Base-by-base conservation (phyloP, 2,113 vertebrate species). In the Sprattus sprattus region DNA sequence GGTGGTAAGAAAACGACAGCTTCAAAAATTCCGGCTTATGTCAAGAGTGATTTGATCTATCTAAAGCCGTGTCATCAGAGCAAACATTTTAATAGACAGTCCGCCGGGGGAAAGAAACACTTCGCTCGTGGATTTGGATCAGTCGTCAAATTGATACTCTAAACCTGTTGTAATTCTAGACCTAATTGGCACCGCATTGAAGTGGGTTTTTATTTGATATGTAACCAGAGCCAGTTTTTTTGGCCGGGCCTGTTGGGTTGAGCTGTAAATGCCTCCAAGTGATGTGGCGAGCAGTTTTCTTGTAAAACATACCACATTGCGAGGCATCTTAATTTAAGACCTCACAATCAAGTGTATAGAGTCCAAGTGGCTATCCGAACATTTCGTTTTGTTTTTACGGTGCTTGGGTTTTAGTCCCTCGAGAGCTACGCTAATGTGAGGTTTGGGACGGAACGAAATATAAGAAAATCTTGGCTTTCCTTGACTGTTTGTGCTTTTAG, bases 161-260 rank as follows among this genome's bases (percentile, higher is more conserved):
- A 39, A 75, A 75, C 25, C 67, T 75, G 67, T 75, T 75, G 67
- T 39, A 75, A 75, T 32, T 71, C 25, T 71, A 71, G 64, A 71
- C 25, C 10, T 32, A 75, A 32, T 75, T 75, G 67, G 28, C 28
- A 39, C 11, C 13, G 67, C 5, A 39, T 32, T 75, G 28, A 75
- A 75, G 25, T 32, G 67, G 28, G 28, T 39, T 75, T 75, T 75
- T 75, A 75, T 75, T 28, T 75, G 67, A 39, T 75, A 15, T 75
- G 67, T 39, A 75, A 75, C 67, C 8, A 75, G 67, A 75, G 67
- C 67, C 67, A 39, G 28, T 15, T 15, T 75, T 32, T 75, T 75
- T 75, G 28, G 67, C 67, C 4, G 8, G 60, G 13, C 28, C 67
- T 39, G 9, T 75, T 39, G 28, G 67, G 25, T 32, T 15, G 4